Evolutionary conservation across 2,888 invertebrate species (phyloP).

Genomic region (Fragum fragum): DNA sequence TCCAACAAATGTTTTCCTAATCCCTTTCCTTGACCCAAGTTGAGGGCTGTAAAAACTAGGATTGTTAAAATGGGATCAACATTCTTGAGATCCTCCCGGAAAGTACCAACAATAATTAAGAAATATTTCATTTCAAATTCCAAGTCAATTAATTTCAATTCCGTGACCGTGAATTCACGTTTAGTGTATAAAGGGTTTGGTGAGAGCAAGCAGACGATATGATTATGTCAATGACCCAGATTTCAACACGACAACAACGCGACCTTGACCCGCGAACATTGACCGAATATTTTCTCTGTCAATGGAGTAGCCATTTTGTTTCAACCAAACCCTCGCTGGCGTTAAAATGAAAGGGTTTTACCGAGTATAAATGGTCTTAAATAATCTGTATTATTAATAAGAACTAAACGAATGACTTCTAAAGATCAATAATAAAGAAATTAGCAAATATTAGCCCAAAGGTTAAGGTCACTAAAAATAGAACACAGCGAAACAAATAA

Average conservation of each 20-base stretch:
- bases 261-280: constrained; percentile 30
- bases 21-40: no score
- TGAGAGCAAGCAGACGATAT: background rate
- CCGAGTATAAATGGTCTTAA: no score
- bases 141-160: background rate
- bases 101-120: no score
- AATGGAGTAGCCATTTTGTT: constrained; percentile 34
- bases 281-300: constrained; percentile 21
- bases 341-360: background rate
- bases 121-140: background rate
- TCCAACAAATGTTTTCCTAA: no score
- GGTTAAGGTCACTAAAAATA: constrained; percentile 19
- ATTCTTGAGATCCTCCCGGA: background rate
- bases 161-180: background rate
- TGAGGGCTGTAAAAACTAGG: no score
- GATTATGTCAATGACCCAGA: constrained; percentile 5
- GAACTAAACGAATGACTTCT: no score
- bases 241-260: constrained; percentile 24
- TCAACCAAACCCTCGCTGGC: background rate
- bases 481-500: background rate
- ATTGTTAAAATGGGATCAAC: no score
- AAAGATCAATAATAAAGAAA: no score
- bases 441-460: background rate
- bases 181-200: background rate
- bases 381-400: no score